Evolutionary conservation across 2,797 vertebrate genomes (phyloP).

Genomic region (Allobates femoralis): DNA sequence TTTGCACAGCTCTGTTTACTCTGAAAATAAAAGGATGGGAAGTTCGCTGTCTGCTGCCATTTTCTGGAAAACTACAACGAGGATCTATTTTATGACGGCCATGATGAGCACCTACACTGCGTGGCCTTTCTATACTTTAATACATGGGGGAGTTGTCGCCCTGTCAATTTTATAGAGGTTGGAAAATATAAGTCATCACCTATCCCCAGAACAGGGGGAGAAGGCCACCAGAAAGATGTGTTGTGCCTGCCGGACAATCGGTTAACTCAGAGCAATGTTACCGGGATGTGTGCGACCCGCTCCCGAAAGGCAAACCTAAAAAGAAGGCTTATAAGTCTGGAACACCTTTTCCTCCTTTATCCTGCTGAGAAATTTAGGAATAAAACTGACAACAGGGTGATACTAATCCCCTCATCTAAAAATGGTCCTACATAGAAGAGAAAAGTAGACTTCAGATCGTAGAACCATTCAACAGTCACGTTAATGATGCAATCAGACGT

Average conservation of each 20-base stretch:
- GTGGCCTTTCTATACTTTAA: not conserved
- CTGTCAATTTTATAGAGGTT: not conserved
- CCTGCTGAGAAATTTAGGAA: not conserved
- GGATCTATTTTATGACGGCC: not conserved
- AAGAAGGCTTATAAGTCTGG: not conserved
- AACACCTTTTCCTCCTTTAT: not conserved
- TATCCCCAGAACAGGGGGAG: too few relatives aligned
- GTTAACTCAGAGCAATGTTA: too few relatives aligned
- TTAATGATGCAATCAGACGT: too few relatives aligned
- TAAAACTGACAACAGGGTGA: too few relatives aligned
- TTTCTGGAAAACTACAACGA: not conserved
- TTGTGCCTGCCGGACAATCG: too few relatives aligned
- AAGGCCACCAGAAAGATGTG: too few relatives aligned
- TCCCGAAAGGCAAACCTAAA: not conserved
- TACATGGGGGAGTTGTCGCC: not conserved
- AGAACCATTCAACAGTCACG: too few relatives aligned
- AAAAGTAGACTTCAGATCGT: too few relatives aligned
- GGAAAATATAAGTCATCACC: too few relatives aligned
- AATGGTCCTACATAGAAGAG: too few relatives aligned
- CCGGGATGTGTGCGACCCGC: too few relatives aligned
- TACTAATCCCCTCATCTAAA: too few relatives aligned
- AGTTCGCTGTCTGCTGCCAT: not conserved
- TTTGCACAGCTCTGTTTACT: conserved; percentile 41
- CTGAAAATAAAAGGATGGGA: conserved; percentile 12
- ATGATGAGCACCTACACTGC: not conserved